These are phyloP conservation scores for Notoglanidium macrostoma DNA, from an alignment of 2,797 vertebrate genomes.

Conservation along the genomic window DNA sequence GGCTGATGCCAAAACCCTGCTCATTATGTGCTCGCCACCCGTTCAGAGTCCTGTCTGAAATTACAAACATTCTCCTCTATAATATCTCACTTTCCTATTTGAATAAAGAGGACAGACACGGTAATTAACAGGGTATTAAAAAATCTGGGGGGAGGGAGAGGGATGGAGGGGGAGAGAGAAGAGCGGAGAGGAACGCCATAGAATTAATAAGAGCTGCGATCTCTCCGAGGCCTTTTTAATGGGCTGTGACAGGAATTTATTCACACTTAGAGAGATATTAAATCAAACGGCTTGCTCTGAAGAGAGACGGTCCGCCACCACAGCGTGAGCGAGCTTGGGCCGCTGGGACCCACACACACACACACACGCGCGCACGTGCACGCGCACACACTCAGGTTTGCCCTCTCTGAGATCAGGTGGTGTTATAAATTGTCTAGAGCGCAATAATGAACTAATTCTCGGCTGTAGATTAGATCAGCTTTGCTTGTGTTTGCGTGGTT, in stretches of 20 bases:
- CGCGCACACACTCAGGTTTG: conserved; percentile 13
- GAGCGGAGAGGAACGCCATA: conserved; percentile 68
- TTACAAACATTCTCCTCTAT: conserved; percentile 72
- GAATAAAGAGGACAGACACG: conserved; percentile 76
- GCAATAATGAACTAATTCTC: conserved; percentile 26
- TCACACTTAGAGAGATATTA: conserved; percentile 83
- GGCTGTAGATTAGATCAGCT: conserved; percentile 35
- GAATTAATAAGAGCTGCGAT: conserved; percentile 83
- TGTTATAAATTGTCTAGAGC: conserved; percentile 49
- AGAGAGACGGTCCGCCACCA: conserved; percentile 63
- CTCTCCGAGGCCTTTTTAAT: conserved; percentile 84
- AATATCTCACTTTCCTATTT: conserved; percentile 77
- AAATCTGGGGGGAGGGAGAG: conserved; percentile 55
- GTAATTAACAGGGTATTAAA: conserved; percentile 81
- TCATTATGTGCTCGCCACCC: conserved; percentile 62
- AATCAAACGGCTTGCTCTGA: conserved; percentile 74
- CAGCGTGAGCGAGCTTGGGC: conserved; percentile 12
- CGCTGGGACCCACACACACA: background rate
- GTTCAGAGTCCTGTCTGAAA: conserved; percentile 62
- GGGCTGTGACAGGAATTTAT: conserved; percentile 85
- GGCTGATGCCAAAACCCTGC: conserved; percentile 54
- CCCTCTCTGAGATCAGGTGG: conserved; percentile 36
- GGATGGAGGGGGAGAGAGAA: conserved; percentile 29
- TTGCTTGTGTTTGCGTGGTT: conserved; percentile 21
- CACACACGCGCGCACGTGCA: background rate